Base-by-base conservation (phyloP, 1,140 invertebrate genomes). In the Bombus haemorrhoidalis region DNA sequence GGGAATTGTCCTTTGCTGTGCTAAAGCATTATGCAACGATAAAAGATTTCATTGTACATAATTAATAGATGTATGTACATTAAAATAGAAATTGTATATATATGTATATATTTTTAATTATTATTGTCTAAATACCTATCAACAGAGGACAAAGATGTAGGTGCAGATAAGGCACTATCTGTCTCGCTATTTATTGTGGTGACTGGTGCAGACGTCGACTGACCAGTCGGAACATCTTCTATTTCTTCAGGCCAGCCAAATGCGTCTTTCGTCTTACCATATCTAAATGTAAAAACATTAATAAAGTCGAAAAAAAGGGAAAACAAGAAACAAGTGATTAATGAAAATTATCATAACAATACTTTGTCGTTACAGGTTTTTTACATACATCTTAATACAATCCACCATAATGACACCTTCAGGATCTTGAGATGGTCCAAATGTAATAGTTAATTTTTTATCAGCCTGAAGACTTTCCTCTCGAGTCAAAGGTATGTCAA, bases 171-270 rank as follows among this genome's bases (percentile, higher is more conserved):
- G 57, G 93, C 88, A 87, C 92, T 94, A 80, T 96, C 96, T 62
- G 93, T 90, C 83, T 95, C 93, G 53, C 92, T 95, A 74, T 90
- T 92, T n/a, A 94, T 91, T 9, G 93, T 87, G 39, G 93, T 89
- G 59, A 92, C 92, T 9, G 93, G 93, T 18, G 94, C 94, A 8
- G 95, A 92, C 28, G 96, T 95, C 6, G 96, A 95, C 57, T 96
- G 95, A 84, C 96, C 96, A 78, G 96, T 96, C 10, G 96, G 95
- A 53, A 97, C 96, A 86, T 99, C 98, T 91, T 99, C 98, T 25
- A 96, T 97, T 92, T 99, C 99, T 94, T 99, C 99, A 1, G 99
- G 98, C 99, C 99, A 99, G 68, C 98, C 98, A 95, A 99, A 99
- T 1, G 97, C 96, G 93, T 99, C 99, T 95, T 99, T 99, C 6